A percentile compares a stretch with the other conserved stretches of the same genome.
These are phyloP conservation scores for Leptopilina clavipes DNA, from an alignment of 1,140 invertebrate species.

Conservation along the genomic window DNA sequence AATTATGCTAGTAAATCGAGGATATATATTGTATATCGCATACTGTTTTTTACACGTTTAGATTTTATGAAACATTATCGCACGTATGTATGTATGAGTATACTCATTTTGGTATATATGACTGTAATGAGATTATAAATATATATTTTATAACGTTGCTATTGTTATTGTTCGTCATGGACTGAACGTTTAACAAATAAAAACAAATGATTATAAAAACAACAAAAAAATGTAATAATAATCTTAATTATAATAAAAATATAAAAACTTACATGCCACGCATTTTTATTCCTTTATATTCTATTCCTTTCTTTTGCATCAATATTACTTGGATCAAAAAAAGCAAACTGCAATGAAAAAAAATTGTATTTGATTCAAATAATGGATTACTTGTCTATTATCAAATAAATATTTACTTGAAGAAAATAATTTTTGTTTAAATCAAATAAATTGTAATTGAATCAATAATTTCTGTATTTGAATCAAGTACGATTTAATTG, in stretches of 20 bases:
- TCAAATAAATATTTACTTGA: too few relatives aligned
- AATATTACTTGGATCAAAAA: too few relatives aligned
- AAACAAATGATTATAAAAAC: slow-evolving; percentile 33
- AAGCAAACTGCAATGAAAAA: too few relatives aligned
- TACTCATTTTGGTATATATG: slow-evolving; percentile 35
- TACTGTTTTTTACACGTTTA: slow-evolving; percentile 34
- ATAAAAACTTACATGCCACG: too few relatives aligned
- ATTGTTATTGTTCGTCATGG: slow-evolving; percentile 28
- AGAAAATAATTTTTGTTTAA: too few relatives aligned
- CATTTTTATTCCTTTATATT: too few relatives aligned
- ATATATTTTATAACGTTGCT: slow-evolving; percentile 40
- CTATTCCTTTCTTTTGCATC: too few relatives aligned
- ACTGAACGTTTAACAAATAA: slow-evolving; percentile 31
- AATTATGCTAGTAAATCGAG: slow-evolving; percentile 25
- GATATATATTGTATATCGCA: slow-evolving; percentile 19
- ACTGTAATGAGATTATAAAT: slow-evolving; percentile 43
- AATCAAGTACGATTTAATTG: too few relatives aligned
- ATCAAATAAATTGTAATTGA: too few relatives aligned
- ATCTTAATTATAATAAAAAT: not conserved
- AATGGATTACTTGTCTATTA: too few relatives aligned
- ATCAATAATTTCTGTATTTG: too few relatives aligned
- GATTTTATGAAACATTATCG: slow-evolving; percentile 38
- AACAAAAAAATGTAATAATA: slow-evolving; percentile 36
- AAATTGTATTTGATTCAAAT: too few relatives aligned
- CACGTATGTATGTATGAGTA: slow-evolving; percentile 33